These are phyloP conservation scores for Ceuthmochares aereus DNA, from an alignment of 2,113 vertebrate species.

Conservation along the genomic window DNA sequence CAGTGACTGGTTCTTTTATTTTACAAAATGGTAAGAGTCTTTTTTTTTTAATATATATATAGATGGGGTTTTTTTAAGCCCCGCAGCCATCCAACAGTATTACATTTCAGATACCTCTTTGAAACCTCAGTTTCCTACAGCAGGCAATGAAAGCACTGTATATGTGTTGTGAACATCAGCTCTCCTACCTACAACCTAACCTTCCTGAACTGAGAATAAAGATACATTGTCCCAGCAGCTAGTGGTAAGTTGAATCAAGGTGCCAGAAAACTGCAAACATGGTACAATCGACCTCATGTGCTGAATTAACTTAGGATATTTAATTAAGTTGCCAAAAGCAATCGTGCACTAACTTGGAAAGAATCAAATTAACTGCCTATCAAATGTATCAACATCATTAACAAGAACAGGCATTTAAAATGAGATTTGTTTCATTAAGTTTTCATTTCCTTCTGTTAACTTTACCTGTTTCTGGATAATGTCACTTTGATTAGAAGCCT, in stretches of 20 bases:
- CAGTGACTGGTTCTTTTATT: background rate
- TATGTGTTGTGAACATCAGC: background rate
- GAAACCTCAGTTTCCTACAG: constrained; percentile 25
- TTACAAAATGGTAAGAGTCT: background rate
- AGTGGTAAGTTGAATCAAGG: background rate
- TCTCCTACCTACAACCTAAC: constrained; percentile 19
- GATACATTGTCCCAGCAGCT: constrained; percentile 12
- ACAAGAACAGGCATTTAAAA: constrained; percentile 72
- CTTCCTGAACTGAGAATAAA: constrained; percentile 30
- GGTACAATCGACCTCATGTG: background rate
- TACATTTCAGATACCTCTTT: constrained; percentile 47
- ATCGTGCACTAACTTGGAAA: background rate
- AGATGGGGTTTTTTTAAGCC: background rate
- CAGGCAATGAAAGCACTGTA: background rate
- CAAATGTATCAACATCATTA: constrained; percentile 65
- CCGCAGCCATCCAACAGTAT: constrained; percentile 28
- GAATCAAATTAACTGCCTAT: constrained; percentile 44
- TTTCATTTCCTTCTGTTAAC: constrained; percentile 61
- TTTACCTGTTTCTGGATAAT: constrained; percentile 94
- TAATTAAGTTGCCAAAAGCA: constrained; percentile 22
- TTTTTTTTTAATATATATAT: background rate
- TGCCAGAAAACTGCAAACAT: constrained; percentile 17
- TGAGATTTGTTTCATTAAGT: constrained; percentile 14
- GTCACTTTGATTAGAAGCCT: constrained; percentile 88
- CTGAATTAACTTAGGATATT: constrained; percentile 1